These are phyloP conservation scores for Phyllostomus discolor DNA, from an alignment of 2,113 vertebrate genomes.

Conservation along the genomic window DNA sequence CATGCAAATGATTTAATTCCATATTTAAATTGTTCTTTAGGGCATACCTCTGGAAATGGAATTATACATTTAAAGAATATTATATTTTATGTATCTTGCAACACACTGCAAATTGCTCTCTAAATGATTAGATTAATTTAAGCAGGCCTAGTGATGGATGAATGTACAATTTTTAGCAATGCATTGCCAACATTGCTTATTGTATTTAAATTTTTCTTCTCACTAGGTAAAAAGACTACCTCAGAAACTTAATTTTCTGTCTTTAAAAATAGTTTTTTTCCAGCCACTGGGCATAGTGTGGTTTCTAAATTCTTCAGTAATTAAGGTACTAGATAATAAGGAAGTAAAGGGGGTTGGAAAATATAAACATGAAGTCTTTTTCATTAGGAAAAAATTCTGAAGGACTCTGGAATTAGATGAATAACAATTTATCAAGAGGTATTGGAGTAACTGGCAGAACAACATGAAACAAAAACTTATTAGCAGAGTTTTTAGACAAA, in stretches of 20 bases:
- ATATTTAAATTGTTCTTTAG: background rate
- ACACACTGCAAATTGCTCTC: background rate
- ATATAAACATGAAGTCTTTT: background rate
- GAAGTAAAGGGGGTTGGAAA: background rate
- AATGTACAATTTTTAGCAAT: background rate
- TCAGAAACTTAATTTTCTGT: background rate
- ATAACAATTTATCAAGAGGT: slow-evolving; percentile 52
- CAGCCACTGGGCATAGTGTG: background rate
- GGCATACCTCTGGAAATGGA: background rate
- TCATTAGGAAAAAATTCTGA: background rate
- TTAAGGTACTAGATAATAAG: background rate
- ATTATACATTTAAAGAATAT: background rate
- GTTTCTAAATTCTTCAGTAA: background rate
- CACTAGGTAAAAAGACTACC: background rate
- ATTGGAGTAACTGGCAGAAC: slow-evolving; percentile 31
- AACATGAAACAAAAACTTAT: slow-evolving; percentile 50
- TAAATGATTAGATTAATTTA: background rate
- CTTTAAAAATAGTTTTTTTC: background rate
- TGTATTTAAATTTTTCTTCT: background rate
- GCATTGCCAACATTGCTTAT: background rate
- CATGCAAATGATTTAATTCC: background rate
- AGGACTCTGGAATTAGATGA: background rate
- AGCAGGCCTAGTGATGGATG: background rate
- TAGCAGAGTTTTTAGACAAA: background rate
- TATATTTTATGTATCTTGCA: background rate